phyloP scores from a whole-genome alignment of 2,113 vertebrate species.

The Panthera uncia region DNA sequence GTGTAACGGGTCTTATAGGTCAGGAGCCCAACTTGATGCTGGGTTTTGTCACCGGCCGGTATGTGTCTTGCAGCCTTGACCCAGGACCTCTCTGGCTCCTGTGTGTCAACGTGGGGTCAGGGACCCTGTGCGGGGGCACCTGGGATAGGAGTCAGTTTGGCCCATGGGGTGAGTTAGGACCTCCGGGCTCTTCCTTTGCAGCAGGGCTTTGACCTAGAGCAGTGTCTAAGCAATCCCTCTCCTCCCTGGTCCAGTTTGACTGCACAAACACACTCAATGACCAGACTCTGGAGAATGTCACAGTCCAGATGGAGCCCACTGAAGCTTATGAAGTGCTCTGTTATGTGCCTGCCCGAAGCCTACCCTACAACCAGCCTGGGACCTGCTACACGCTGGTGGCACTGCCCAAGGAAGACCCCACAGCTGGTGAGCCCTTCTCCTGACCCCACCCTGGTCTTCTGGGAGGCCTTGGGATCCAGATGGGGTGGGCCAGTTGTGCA shows the following conservation, averaged over 20 bases:
- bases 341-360: slow-evolving; percentile 84
- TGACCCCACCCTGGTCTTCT: not conserved
- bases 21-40: not conserved
- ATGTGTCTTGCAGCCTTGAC: not conserved
- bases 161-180: not conserved
- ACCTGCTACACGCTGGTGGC: slow-evolving; percentile 88
- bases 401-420: slow-evolving; percentile 87
- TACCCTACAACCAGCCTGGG: slow-evolving; percentile 89
- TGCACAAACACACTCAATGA: slow-evolving; percentile 89
- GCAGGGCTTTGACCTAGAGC: no score
- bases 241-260: slow-evolving; percentile 84
- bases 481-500: not conserved
- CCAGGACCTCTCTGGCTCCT: not conserved
- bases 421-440: slow-evolving; percentile 81
- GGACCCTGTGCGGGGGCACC: not conserved
- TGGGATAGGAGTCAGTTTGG: not conserved
- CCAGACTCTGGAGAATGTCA: slow-evolving; percentile 89
- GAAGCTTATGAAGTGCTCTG: slow-evolving; percentile 88
- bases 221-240: slow-evolving; percentile 23
- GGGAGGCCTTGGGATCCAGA: not conserved
- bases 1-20: not conserved
- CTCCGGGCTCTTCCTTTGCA: not conserved
- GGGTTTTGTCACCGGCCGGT: not conserved
- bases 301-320: slow-evolving; percentile 89
- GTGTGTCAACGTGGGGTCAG: not conserved